These are phyloP conservation scores for Zophobas morio DNA, from an alignment of 1,140 invertebrate species.

Conservation along the genomic window DNA sequence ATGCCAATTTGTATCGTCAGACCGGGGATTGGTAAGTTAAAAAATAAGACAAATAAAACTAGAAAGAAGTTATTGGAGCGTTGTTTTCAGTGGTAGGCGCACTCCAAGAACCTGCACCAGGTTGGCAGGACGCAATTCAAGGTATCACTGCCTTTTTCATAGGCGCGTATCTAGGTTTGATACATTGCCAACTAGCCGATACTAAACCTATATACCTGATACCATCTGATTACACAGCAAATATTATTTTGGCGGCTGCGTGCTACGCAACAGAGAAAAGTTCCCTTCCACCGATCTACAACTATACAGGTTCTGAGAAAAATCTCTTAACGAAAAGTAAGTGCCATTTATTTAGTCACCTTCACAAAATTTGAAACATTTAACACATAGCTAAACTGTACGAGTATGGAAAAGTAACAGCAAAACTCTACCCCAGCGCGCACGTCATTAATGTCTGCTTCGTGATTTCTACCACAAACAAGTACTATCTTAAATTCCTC, in stretches of 20 bases:
- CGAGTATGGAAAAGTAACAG: not conserved
- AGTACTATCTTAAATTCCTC: too few species aligned
- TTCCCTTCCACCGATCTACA: not conserved
- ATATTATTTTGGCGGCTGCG: not conserved
- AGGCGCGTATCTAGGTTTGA: not conserved
- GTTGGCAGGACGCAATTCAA: constrained; percentile 8
- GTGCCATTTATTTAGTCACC: not conserved
- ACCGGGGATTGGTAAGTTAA: constrained; percentile 79
- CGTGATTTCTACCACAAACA: too few species aligned
- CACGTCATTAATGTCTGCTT: too few species aligned
- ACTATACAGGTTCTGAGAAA: not conserved
- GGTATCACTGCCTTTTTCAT: not conserved
- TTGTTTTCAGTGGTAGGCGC: not conserved
- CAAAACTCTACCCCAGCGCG: too few species aligned
- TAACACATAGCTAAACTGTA: not conserved
- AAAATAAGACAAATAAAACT: too few species aligned
- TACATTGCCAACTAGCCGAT: too few species aligned
- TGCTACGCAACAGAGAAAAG: not conserved
- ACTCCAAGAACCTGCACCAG: constrained; percentile 1
- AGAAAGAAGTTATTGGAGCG: not conserved
- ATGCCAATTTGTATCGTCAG: constrained; percentile 84
- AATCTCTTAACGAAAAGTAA: not conserved
- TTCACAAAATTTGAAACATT: not conserved
- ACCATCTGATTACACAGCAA: constrained; percentile 1
- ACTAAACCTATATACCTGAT: not conserved